phyloP scores from a whole-genome alignment of 1,140 invertebrate species.

The Neelides sp. region DNA sequence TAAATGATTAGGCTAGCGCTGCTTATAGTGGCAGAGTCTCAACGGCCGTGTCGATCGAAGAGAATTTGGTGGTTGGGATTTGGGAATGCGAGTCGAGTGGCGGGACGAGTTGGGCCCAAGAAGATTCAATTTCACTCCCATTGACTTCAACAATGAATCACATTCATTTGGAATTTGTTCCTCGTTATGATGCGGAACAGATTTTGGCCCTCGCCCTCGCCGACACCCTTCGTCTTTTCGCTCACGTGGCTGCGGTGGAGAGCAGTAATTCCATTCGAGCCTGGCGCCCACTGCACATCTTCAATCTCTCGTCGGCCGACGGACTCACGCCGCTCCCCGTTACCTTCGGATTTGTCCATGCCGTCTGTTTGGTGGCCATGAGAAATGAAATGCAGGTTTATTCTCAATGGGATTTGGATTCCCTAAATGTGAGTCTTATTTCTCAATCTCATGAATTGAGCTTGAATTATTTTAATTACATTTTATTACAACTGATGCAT shows the following conservation, averaged over 20 bases:
- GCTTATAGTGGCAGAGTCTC: constrained; percentile 94
- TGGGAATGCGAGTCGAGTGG: constrained; percentile 99
- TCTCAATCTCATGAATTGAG: too few species aligned
- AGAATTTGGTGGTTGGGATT: constrained; percentile 41
- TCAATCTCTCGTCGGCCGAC: constrained; percentile 76
- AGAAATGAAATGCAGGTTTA: constrained; percentile 99
- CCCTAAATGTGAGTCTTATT: constrained; percentile 32
- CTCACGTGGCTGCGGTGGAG: constrained; percentile 33
- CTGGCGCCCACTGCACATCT: constrained; percentile 75
- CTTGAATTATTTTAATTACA: constrained; percentile 2
- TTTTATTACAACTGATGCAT: too few species aligned
- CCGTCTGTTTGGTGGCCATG: constrained; percentile 96
- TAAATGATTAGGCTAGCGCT: constrained; percentile 88
- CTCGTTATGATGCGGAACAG: constrained; percentile 95
- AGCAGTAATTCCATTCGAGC: constrained; percentile 28
- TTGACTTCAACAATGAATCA: constrained; percentile 35
- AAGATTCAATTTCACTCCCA: constrained; percentile 84
- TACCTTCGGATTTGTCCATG: constrained; percentile 96
- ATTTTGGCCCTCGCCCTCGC: constrained; percentile 93
- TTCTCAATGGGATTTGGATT: constrained; percentile 75
- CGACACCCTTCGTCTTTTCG: constrained; percentile 48
- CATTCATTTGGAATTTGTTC: constrained; percentile 96
- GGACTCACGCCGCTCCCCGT: constrained; percentile 90
- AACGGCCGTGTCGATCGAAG: constrained; percentile 72
- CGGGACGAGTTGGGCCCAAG: constrained; percentile 96